Base-by-base conservation (phyloP, 2,888 invertebrate species). In the Drosophila emarginata region DNA sequence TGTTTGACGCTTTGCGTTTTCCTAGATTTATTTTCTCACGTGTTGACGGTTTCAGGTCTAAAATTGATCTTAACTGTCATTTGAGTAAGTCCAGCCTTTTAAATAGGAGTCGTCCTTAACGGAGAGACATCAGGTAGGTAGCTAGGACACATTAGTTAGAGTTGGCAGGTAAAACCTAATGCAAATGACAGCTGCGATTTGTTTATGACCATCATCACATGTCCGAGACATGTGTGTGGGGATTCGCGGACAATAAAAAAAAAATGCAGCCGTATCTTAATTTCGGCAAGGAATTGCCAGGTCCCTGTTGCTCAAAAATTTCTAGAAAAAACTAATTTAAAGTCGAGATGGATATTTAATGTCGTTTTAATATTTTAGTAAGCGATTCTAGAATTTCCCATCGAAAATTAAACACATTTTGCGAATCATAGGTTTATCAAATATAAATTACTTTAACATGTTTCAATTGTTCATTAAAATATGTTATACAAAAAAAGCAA, bases 1-100 rank as follows among this genome's bases (percentile, higher is more conserved):
- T 68, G 21, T 21, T 2, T 9, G 4, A 67, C 80, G 80, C 75
- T 85, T 51, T 52, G 72, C 80, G 88, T 72, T 65, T 36, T 66
- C 9, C 11, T 11, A 32, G 32, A 32, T 51, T 32, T 56, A 4
- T 53, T 18, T 57, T 40, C n/a, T 23, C 53, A 69, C 78, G 76
- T 84, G 64, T 45, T 67, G 63, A 72, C 56, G n/a, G 72, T 39
- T 74, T 58, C 12, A 15, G 21, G 62, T 59, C 57, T 61, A 21
- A 14, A 21, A 53, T 64, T 54, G 32, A 21, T 61, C 68, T 70
- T 75, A 21, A 1, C 26, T 37, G 18, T 1, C 37, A 12, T 4
- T 0, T 9, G 4, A 15, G 14, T 2, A 4, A 9, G 36, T 45
- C 2, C 26, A 0, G 32, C 7, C 21, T 26, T 81, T 81, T 83